Percentiles rank a stretch among this genome's conserved stretches.
phyloP scores from a whole-genome alignment of 2,797 vertebrate genomes.

The Chelon labrosus region DNA sequence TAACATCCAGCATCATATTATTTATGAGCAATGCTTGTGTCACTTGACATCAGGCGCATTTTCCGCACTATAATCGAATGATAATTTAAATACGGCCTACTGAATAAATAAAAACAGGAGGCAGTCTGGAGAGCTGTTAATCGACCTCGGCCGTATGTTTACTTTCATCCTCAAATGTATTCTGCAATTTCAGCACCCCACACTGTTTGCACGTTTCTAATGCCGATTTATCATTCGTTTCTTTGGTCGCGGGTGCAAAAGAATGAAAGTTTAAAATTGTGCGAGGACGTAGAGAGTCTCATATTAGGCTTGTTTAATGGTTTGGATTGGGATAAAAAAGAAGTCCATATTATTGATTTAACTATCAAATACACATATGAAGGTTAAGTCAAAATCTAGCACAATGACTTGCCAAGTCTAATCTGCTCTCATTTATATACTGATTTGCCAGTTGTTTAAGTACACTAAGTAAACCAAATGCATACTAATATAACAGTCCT shows the following conservation, averaged over 20 bases:
- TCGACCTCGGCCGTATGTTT: slow-evolving; percentile 21
- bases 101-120: not conserved
- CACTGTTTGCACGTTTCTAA: slow-evolving; percentile 3
- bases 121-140: slow-evolving; percentile 10
- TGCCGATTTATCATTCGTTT: slow-evolving; percentile 1
- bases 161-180: slow-evolving; percentile 14
- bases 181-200: not conserved
- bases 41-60: slow-evolving; percentile 9
- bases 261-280: too few relatives aligned
- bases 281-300: not conserved
- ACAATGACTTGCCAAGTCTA: too few relatives aligned
- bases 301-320: not conserved
- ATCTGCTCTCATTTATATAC: too few relatives aligned
- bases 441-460: too few relatives aligned
- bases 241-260: slow-evolving; percentile 9
- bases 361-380: too few relatives aligned
- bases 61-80: not conserved
- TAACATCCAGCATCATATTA: slow-evolving; percentile 42
- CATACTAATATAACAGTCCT: too few relatives aligned
- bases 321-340: too few relatives aligned
- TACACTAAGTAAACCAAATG: too few relatives aligned
- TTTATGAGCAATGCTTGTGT: slow-evolving; percentile 44
- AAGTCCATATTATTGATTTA: too few relatives aligned
- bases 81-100: not conserved
- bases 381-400: too few relatives aligned